Evolutionary conservation across 2,888 invertebrate genomes (phyloP).

Genomic region (Empis livida): DNA sequence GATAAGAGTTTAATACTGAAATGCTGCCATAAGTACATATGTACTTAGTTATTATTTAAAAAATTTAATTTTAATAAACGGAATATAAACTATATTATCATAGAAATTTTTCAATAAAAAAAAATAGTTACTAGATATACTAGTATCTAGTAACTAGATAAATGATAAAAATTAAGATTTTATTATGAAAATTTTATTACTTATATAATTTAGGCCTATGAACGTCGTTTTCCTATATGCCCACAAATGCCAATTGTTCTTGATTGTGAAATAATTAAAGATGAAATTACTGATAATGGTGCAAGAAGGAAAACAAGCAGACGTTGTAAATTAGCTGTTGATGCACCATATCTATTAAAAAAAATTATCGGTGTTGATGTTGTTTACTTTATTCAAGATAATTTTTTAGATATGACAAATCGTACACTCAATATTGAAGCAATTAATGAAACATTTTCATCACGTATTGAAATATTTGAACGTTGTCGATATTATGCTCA

Average conservation of each 20-base stretch:
- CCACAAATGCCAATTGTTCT: constrained; percentile 90
- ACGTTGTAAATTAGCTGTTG: constrained; percentile 79
- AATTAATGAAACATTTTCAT: constrained; percentile 79
- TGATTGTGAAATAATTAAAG: constrained; percentile 68
- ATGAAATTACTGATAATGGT: constrained; percentile 64
- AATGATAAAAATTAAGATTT: not conserved
- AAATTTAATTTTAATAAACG: too few species aligned
- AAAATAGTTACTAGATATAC: constrained; percentile 6
- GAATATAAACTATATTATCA: too few species aligned
- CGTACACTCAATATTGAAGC: constrained; percentile 81
- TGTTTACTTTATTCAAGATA: constrained; percentile 83
- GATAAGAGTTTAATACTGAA: too few species aligned
- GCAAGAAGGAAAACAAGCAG: constrained; percentile 68
- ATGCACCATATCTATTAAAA: constrained; percentile 87
- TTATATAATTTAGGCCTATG: constrained; percentile 62
- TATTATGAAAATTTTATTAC: constrained; percentile 17
- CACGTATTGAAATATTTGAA: constrained; percentile 72
- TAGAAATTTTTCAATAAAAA: constrained; percentile 4
- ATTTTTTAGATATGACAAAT: constrained; percentile 64
- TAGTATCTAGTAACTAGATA: not conserved
- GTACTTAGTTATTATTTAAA: too few species aligned
- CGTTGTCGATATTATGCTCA: constrained; percentile 60
- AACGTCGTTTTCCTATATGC: constrained; percentile 84
- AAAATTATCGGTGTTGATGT: constrained; percentile 90
- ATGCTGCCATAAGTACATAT: too few species aligned